Conservation (phyloP, 2,888 invertebrate genomes). For the Odontothrips loti region DNA sequence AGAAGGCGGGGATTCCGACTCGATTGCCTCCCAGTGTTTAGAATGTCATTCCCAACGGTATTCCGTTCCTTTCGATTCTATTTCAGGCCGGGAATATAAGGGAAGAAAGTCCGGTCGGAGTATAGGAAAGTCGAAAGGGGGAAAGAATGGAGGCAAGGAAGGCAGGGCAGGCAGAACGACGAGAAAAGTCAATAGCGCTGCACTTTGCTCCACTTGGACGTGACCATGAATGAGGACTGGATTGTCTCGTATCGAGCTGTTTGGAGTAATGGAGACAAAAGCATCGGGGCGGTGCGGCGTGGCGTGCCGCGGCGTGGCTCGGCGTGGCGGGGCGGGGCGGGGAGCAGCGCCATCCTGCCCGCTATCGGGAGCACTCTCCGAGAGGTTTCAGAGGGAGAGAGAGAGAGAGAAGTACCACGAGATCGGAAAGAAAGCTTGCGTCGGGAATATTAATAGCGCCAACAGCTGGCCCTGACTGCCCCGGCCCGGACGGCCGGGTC, state of each 20-base stretch:
- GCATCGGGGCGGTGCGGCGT: background rate
- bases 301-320: too few relatives aligned
- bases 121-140: background rate
- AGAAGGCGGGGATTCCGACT: too few relatives aligned
- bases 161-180: background rate
- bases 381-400: background rate
- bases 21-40: too few relatives aligned
- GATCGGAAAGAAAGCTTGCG: background rate
- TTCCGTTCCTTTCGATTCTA: too few relatives aligned
- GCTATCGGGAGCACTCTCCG: too few relatives aligned
- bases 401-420: background rate
- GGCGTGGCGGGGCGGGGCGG: too few relatives aligned
- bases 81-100: too few relatives aligned
- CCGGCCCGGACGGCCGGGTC: background rate
- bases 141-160: background rate
- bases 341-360: too few relatives aligned
- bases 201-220: background rate
- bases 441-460: background rate
- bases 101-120: too few relatives aligned
- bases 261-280: constrained; percentile 7
- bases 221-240: background rate
- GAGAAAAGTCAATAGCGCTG: background rate
- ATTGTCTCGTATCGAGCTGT: background rate
- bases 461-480: background rate
- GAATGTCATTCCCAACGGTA: too few relatives aligned